These are phyloP conservation scores for Percopsis transmontana DNA, from an alignment of 2,113 vertebrate species.

Conservation along the genomic window DNA sequence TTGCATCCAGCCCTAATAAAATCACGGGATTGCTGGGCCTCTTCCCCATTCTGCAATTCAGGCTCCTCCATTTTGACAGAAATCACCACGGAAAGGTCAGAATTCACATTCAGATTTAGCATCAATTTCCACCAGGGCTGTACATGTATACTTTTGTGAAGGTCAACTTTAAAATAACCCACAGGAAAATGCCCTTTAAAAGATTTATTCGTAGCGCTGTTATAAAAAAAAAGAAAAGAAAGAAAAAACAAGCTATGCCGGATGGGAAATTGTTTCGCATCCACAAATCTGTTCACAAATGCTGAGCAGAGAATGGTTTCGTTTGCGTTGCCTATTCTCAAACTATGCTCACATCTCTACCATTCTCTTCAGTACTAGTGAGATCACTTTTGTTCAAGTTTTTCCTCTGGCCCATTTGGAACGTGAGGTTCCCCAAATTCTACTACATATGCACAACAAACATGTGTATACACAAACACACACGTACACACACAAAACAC, in stretches of 20 bases:
- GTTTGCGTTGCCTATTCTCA: conserved; percentile 70
- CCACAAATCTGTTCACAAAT: conserved; percentile 73
- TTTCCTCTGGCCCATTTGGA: conserved; percentile 42
- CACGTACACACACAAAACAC: too few relatives aligned
- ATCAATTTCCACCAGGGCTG: conserved; percentile 57
- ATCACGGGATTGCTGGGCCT: conserved; percentile 49
- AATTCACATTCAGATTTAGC: conserved; percentile 66
- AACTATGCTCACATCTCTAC: conserved; percentile 67
- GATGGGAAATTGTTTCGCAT: conserved; percentile 72
- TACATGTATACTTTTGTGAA: conserved; percentile 68
- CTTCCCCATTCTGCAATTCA: conserved; percentile 26
- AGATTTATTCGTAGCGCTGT: conserved; percentile 59
- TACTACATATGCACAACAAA: neutral
- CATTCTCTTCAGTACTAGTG: conserved; percentile 53
- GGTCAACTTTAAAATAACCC: conserved; percentile 70
- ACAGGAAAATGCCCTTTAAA: conserved; percentile 65
- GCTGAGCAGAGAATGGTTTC: conserved; percentile 63
- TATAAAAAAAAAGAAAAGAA: neutral
- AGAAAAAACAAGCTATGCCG: conserved; percentile 67
- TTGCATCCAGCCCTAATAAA: conserved; percentile 41
- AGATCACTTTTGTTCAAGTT: conserved; percentile 49
- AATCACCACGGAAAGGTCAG: conserved; percentile 63
- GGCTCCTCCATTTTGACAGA: conserved; percentile 52
- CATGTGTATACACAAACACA: too few relatives aligned
- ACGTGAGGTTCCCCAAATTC: too few relatives aligned